These are phyloP conservation scores for Aplodontia rufa DNA, from an alignment of 2,113 vertebrate genomes.

Conservation along the genomic window DNA sequence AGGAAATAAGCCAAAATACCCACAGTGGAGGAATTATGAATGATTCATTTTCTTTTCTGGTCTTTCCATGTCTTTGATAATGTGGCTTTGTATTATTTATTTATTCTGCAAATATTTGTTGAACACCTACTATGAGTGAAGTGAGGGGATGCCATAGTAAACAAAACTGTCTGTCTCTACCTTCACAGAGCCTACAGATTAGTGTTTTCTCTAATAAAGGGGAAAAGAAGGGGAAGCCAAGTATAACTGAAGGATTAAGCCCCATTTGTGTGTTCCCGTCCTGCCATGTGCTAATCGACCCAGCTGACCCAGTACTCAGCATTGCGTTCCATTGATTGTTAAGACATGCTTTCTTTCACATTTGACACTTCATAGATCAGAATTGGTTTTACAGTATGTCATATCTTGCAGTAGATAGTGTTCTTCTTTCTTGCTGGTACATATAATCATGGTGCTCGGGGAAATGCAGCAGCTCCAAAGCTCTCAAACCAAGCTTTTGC, in stretches of 20 bases:
- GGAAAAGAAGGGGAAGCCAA: not conserved
- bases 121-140: not conserved
- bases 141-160: accelerated
- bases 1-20: constrained; percentile 69
- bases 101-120: constrained; percentile 46
- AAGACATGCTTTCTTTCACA: not conserved
- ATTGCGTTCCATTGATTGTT: not conserved
- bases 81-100: constrained; percentile 33
- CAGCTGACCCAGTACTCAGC: not conserved
- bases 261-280: not conserved
- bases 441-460: accelerated
- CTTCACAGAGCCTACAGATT: not conserved
- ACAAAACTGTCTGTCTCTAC: not conserved
- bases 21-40: constrained; percentile 58
- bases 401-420: not conserved
- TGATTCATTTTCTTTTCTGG: constrained; percentile 62
- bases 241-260: not conserved
- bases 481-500: not conserved
- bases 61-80: constrained; percentile 21
- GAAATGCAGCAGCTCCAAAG: accelerated
- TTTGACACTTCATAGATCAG: not conserved
- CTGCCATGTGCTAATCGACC: not conserved
- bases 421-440: not conserved
- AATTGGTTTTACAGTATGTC: not conserved
- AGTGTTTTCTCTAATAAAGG: not conserved